These are phyloP conservation scores for Cheumatopsyche charites DNA, from an alignment of 1,140 invertebrate species.

Conservation along the genomic window DNA sequence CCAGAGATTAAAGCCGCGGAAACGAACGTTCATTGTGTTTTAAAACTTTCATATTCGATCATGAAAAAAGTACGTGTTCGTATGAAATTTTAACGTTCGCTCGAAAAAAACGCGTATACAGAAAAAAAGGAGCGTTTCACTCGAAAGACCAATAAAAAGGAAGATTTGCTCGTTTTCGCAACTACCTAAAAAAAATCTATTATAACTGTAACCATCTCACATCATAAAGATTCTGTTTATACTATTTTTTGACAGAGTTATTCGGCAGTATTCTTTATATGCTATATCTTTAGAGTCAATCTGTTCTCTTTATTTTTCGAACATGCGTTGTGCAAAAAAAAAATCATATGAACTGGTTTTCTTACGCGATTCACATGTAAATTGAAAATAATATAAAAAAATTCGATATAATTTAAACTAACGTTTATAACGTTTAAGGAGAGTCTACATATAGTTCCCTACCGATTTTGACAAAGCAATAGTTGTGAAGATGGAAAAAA, in stretches of 20 bases:
- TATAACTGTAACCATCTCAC: constrained; percentile 22
- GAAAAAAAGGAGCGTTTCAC: neutral
- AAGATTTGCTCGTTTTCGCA: neutral
- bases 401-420: too few species aligned
- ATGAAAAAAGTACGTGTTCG: too few species aligned
- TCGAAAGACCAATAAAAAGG: constrained; percentile 12
- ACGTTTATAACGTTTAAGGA: too few species aligned
- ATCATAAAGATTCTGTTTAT: constrained; percentile 24
- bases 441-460: too few species aligned
- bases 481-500: too few species aligned
- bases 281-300: constrained; percentile 20
- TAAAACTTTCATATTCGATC: too few species aligned
- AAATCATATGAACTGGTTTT: too few species aligned
- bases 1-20: neutral
- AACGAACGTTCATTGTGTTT: neutral
- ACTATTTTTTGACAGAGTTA: constrained; percentile 1
- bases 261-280: constrained; percentile 1
- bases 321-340: constrained; percentile 14
- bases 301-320: constrained; percentile 17
- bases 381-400: too few species aligned
- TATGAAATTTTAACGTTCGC: too few species aligned
- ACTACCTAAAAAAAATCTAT: neutral
- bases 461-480: too few species aligned
- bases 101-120: neutral
- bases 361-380: neutral